Evolutionary conservation across 2,888 invertebrate genomes (phyloP), one percentile per base, ranked within the genome.

Genomic region (Prenolepis imparis): DNA sequence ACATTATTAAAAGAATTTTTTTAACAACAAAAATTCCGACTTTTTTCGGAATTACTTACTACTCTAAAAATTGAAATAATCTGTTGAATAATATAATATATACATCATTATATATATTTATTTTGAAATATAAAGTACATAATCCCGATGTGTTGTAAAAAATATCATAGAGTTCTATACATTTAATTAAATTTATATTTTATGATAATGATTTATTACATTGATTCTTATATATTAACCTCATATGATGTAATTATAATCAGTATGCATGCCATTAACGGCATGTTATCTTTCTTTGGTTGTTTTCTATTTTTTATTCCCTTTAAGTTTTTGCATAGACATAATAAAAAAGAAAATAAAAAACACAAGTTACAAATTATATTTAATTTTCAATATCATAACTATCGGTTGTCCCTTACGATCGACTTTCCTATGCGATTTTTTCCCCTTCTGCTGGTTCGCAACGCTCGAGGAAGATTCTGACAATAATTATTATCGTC

Each of bases 401-500:
- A 11, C 2, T 11, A 55, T 67, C 55, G 28, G 21, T n/a, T 41
- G 68, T n/a, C n/a, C 9, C 28, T 41, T 28, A 21, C 41, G n/a
- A 21, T 48, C 11, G 32, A 82, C 12, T 66, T 12, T 32, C 28
- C 18, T 21, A 32, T 39, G 41, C 15, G 11, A 66, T 78, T 78
- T 61, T 83, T n/a, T 39, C 21, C 11, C 52, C 11, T 39, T 74
- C 64, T 70, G 64, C 39, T n/a, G 57, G 24, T 41, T 73, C 44
- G 75, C 64, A 32, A 61, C 63, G 67, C 52, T 55, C 28, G 78
- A 32, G 61, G 12, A 67, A 73, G 73, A 78, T 64, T 41, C 57
- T 59, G 75, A 84, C 73, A 82, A 83, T 84, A 83, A 84, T 82
- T 64, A 84, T 84, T 84, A 84, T 63, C 66, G 72, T 84, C 82